A percentile compares a stretch with the other conserved stretches of the same genome.
phyloP scores from a whole-genome alignment of 1,140 invertebrate species.

The Leptestheria dahalacensis region DNA sequence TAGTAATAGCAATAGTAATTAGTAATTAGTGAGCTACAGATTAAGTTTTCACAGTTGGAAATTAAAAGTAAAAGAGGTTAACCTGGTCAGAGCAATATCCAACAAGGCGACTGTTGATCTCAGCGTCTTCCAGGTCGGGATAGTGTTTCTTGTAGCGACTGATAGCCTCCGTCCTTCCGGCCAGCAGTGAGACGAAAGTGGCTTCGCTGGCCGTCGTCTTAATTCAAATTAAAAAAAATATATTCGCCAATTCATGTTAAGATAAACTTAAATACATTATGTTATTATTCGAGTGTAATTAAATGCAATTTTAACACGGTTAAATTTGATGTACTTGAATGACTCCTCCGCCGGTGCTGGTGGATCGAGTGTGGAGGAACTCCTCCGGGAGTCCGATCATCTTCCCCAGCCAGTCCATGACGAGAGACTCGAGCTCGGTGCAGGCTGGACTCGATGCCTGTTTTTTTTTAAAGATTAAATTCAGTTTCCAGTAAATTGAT shows the following conservation, averaged over 20 bases:
- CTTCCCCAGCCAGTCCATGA: conserved; percentile 96
- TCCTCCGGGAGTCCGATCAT: conserved; percentile 79
- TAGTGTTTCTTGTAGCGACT: conserved; percentile 38
- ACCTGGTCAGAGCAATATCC: conserved; percentile 76
- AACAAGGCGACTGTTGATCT: conserved; percentile 79
- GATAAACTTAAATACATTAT: not conserved
- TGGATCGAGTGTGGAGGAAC: conserved; percentile 59
- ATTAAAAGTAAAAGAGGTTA: no score
- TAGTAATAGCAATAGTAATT: no score
- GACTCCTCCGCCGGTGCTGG: conserved; percentile 71
- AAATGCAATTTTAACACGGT: not conserved
- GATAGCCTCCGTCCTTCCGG: conserved; percentile 73
- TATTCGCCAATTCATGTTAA: not conserved
- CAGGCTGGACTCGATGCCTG: conserved; percentile 87
- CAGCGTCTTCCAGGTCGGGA: conserved; percentile 61
- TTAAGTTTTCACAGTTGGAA: no score
- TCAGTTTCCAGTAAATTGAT: no score
- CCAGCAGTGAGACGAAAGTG: conserved; percentile 74
- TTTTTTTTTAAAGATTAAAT: not conserved
- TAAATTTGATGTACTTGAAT: conserved; percentile 47
- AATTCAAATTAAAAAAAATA: conserved; percentile 12
- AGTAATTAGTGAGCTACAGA: no score
- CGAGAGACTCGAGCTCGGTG: conserved; percentile 89
- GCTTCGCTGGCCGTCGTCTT: conserved; percentile 79
- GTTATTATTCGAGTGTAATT: not conserved